Percentiles rank a stretch among this genome's conserved stretches.
Conservation (phyloP, 2,888 invertebrate species). For the Corythucha ciliata region DNA sequence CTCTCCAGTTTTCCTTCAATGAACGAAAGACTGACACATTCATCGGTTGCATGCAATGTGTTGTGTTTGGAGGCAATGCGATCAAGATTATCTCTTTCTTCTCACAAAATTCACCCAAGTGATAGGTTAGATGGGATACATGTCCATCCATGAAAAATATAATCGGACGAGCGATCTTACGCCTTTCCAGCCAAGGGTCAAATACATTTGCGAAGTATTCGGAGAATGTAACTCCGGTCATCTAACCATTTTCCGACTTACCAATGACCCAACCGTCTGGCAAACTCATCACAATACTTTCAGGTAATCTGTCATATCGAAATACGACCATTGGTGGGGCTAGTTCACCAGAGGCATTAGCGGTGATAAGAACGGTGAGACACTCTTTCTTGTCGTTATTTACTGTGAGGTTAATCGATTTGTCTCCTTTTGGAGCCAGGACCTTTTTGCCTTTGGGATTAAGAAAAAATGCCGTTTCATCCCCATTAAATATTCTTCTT, state of each 20-base stretch:
- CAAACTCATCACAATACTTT: slow-evolving; percentile 27
- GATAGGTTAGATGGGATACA: slow-evolving; percentile 37
- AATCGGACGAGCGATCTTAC: slow-evolving; percentile 39
- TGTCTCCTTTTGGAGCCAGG: slow-evolving; percentile 34
- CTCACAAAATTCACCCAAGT: slow-evolving; percentile 35
- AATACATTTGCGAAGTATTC: slow-evolving; percentile 41
- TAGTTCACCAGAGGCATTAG: slow-evolving; percentile 36
- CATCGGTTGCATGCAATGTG: slow-evolving; percentile 33
- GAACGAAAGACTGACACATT: slow-evolving; percentile 34
- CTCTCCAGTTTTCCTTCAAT: no score
- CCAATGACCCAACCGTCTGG: slow-evolving; percentile 40
- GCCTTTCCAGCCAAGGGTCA: slow-evolving; percentile 39
- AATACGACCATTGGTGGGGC: slow-evolving; percentile 31
- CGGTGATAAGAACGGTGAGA: slow-evolving; percentile 35
- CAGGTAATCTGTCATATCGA: slow-evolving; percentile 31
- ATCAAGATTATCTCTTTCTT: slow-evolving; percentile 35
- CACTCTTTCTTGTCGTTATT: slow-evolving; percentile 38
- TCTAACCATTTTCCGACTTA: slow-evolving; percentile 43
- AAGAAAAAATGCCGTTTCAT: slow-evolving; percentile 32
- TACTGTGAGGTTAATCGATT: slow-evolving; percentile 35
- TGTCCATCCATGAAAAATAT: slow-evolving; percentile 42
- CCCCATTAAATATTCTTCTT: slow-evolving; percentile 29
- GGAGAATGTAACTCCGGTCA: slow-evolving; percentile 41
- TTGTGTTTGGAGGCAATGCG: slow-evolving; percentile 32
- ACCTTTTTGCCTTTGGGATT: slow-evolving; percentile 32